Base-by-base conservation (phyloP, 2,113 vertebrate genomes). In the Nycticryphes semicollaris region DNA sequence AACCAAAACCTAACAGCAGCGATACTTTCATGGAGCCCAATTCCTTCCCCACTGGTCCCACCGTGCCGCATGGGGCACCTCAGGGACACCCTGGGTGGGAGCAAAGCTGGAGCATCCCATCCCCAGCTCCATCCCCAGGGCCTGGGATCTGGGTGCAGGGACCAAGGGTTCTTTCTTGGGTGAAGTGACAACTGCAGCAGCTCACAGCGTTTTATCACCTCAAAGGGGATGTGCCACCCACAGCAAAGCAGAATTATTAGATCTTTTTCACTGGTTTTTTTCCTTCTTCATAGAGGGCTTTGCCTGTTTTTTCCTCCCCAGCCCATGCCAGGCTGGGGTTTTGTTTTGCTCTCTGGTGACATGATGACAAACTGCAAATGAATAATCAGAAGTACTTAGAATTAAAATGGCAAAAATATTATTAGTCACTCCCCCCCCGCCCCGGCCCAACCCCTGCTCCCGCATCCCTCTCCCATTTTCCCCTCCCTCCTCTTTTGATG, bases 401-500 rank as follows among this genome's bases (percentile, higher is more conserved):
- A 95, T 91, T 62, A 90, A 96, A 97, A 97, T 76, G 89, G 94
- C 78, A 95, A 93, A 96, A 96, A 93, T 90, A 96, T 95, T 94
- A 95, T 94, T 93, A 96, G 93, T 89, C 63, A 74, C 80, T 76
- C 53, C 39, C 93, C 39, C 93, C 63, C 80, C 67, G 6, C 18
- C 39, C 37, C 27, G 28, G 54, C 37, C 37, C 28, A 30, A 28
- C 59, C 80, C 78, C 81, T 56, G 18, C 59, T 90, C 87, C 79
- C 6, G 30, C 94, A 85, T 64, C 0, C 20, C 92, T 67, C 79
- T 96, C 95, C 45, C 20, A 3, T 90, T 92, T 92, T 87, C 96
- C 92, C 78, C 89, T 96, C 92, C 95, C 89, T 97, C 94, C 96
- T 91, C 92, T 86, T 97, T 93, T 95, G 97, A 96, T 48, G 90